Percentiles rank a stretch among this genome's conserved stretches.
phyloP scores from a whole-genome alignment of 2,888 invertebrate genomes.

The Drosophila dives region DNA sequence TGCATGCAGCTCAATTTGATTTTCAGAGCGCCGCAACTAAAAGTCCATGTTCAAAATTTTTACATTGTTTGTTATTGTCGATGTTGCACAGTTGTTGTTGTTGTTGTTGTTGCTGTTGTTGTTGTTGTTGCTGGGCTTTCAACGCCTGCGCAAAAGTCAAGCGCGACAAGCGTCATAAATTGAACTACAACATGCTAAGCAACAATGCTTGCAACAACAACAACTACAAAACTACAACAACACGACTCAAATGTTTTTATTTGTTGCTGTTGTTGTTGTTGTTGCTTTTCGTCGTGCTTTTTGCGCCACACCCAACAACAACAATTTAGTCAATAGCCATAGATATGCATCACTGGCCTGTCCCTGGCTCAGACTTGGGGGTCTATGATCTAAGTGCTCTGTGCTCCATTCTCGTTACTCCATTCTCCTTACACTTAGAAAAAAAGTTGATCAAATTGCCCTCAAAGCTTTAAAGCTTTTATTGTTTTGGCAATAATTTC shows the following conservation, averaged over 20 bases:
- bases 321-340: conserved; percentile 74
- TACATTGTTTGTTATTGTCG: conserved; percentile 34
- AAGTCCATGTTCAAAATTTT: conserved; percentile 37
- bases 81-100: conserved; percentile 48
- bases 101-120: conserved; percentile 40
- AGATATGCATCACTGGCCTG: conserved; percentile 67
- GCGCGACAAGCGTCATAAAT: conserved; percentile 76
- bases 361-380: conserved; percentile 25
- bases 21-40: conserved; percentile 55
- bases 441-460: neutral
- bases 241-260: conserved; percentile 24
- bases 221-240: conserved; percentile 27
- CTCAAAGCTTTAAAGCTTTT: neutral
- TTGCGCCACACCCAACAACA: conserved; percentile 61
- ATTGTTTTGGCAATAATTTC: neutral
- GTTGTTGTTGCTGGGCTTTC: conserved; percentile 68
- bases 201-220: conserved; percentile 56
- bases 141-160: conserved; percentile 79
- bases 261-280: conserved; percentile 5
- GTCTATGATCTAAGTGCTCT: conserved; percentile 8
- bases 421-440: neutral
- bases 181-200: conserved; percentile 80
- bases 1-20: conserved; percentile 68
- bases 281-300: conserved; percentile 66
- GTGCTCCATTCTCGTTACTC: conserved; percentile 19